Evolutionary conservation across 2,888 invertebrate species (phyloP).

Genomic region (Rhagophthalmus giganteus): DNA sequence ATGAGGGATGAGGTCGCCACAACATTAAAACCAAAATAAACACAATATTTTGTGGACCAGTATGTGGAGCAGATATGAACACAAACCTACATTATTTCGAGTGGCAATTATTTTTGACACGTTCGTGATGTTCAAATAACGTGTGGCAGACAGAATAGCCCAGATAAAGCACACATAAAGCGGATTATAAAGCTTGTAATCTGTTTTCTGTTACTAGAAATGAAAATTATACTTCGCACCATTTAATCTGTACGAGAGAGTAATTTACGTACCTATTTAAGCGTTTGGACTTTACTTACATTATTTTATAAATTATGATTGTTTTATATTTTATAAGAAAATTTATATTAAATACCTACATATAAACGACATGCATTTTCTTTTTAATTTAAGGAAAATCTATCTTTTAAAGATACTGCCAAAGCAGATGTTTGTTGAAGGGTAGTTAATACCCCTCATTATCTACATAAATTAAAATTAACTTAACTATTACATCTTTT

Average conservation of each 20-base stretch:
- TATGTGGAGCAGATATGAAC: constrained; percentile 22
- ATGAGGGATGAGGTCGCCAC: constrained; percentile 11
- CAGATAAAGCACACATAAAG: constrained; percentile 32
- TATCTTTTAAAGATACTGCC: too few species aligned
- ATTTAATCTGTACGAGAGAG: not conserved
- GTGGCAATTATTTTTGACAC: constrained; percentile 38
- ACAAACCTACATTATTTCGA: constrained; percentile 25
- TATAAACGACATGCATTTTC: too few species aligned
- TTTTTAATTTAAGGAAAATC: too few species aligned
- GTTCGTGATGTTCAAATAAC: constrained; percentile 30
- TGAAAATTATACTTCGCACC: not conserved
- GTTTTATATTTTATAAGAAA: too few species aligned
- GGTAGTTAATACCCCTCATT: too few species aligned
- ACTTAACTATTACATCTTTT: too few species aligned
- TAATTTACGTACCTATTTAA: not conserved
- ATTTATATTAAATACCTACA: too few species aligned
- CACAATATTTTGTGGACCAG: constrained; percentile 19
- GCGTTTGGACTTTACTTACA: too few species aligned
- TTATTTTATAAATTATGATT: too few species aligned
- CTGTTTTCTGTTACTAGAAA: constrained; percentile 8
- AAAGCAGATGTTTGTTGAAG: too few species aligned
- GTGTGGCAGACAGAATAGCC: constrained; percentile 19
- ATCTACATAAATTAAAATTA: too few species aligned
- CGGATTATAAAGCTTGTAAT: constrained; percentile 12
- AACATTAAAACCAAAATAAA: constrained; percentile 25